A percentile compares a stretch with the other conserved stretches of the same genome.
Evolutionary conservation across 2,888 invertebrate species (phyloP).

Genomic region (Acleris sparsana): DNA sequence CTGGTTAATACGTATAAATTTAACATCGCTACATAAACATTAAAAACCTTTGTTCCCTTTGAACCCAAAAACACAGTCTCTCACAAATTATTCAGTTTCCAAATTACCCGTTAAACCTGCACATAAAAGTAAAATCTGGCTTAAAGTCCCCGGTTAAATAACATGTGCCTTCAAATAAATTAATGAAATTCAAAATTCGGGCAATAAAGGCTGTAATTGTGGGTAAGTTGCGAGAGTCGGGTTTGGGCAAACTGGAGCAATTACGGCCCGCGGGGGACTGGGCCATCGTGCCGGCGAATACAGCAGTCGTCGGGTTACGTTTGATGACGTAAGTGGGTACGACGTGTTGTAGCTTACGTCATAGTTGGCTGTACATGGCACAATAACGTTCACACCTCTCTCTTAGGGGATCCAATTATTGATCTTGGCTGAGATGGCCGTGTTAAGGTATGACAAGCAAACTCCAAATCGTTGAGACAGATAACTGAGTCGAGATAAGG

Average conservation of each 20-base stretch:
- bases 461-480: no score
- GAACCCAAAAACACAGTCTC: no score
- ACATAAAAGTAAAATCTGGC: neutral
- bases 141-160: neutral
- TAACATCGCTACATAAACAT: no score
- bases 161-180: conserved; percentile 1
- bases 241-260: conserved; percentile 6
- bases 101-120: neutral
- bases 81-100: conserved; percentile 1
- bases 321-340: neutral
- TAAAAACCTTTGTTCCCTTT: no score
- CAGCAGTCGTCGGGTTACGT: neutral
- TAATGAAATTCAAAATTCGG: conserved; percentile 5
- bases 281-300: neutral
- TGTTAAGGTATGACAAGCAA: no score
- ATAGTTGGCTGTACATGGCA: no score
- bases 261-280: neutral
- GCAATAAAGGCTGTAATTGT: conserved; percentile 10
- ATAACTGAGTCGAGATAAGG: no score
- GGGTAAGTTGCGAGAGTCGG: conserved; percentile 2
- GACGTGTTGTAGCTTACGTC: neutral
- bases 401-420: no score
- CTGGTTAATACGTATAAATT: no score
- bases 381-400: no score
- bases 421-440: no score